phyloP scores from a whole-genome alignment of 1,140 invertebrate species.

The Sarcophaga peregrina region DNA sequence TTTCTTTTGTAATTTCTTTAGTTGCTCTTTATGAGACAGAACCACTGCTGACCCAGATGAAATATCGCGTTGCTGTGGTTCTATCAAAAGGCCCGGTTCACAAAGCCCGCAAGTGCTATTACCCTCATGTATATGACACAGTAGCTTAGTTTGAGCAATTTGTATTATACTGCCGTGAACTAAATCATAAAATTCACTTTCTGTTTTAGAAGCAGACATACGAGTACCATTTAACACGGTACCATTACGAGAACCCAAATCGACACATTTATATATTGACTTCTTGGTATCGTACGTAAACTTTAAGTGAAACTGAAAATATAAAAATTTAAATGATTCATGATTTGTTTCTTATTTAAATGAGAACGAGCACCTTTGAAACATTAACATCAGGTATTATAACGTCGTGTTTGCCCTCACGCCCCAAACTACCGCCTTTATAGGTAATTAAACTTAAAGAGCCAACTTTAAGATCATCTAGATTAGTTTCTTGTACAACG shows the following conservation, averaged over 20 bases:
- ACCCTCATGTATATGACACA: conserved; percentile 89
- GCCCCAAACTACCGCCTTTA: conserved; percentile 85
- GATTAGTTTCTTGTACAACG: conserved; percentile 81
- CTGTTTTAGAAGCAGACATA: conserved; percentile 78
- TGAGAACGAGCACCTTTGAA: conserved; percentile 73
- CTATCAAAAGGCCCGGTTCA: conserved; percentile 83
- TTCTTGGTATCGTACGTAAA: conserved; percentile 74
- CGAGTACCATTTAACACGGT: conserved; percentile 84
- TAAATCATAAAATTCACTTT: conserved; percentile 73
- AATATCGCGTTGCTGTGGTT: conserved; percentile 40
- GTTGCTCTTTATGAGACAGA: conserved; percentile 73
- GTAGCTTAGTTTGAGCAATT: conserved; percentile 77
- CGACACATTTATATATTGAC: conserved; percentile 77
- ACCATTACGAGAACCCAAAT: conserved; percentile 88
- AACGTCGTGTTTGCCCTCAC: conserved; percentile 82
- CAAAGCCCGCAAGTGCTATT: conserved; percentile 88
- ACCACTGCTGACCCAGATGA: conserved; percentile 32
- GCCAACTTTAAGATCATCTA: conserved; percentile 77
- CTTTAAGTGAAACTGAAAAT: conserved; percentile 79
- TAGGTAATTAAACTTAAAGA: conserved; percentile 87
- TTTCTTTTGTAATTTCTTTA: conserved; percentile 83
- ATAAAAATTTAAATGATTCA: conserved; percentile 19
- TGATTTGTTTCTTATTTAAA: background rate
- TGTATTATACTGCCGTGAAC: conserved; percentile 81
- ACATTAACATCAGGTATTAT: conserved; percentile 83